Evolutionary conservation across 1,140 invertebrate genomes (phyloP).

Genomic region (Sminthurides bifidus): DNA sequence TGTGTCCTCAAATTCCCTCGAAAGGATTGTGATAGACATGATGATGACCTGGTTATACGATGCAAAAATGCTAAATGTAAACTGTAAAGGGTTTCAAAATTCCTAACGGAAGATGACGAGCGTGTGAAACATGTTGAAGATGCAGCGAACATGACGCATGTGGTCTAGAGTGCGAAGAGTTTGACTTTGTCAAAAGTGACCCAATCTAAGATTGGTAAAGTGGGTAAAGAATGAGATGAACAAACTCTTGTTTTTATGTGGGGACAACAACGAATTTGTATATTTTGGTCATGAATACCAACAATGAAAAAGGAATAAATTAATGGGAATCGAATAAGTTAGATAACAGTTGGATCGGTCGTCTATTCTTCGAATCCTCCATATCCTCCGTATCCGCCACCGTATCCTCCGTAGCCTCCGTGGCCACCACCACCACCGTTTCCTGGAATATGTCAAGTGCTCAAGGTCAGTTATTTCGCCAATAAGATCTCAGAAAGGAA

Average conservation of each 20-base stretch:
- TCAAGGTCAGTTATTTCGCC: too few species aligned
- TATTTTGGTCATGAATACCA: conserved; percentile 17
- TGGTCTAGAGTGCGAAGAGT: neutral
- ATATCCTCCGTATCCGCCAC: conserved; percentile 19
- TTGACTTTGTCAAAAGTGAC: neutral
- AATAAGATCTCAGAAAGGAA: too few species aligned
- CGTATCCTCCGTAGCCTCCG: neutral
- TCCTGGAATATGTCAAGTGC: too few species aligned
- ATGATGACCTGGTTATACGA: too few species aligned
- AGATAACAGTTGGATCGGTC: conserved; percentile 6
- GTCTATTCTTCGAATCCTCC: conserved; percentile 28
- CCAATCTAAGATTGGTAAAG: neutral
- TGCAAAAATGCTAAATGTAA: too few species aligned
- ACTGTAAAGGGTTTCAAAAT: too few species aligned
- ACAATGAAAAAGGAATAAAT: conserved; percentile 14
- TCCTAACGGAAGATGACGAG: too few species aligned
- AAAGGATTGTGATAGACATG: too few species aligned
- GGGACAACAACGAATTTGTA: conserved; percentile 10
- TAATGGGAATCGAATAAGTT: conserved; percentile 11
- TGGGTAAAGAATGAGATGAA: conserved; percentile 1
- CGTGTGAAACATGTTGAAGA: too few species aligned
- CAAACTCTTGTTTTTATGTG: conserved; percentile 1
- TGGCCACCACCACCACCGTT: conserved; percentile 10
- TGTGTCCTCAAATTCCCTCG: too few species aligned
- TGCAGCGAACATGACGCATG: too few species aligned